Base-by-base conservation (phyloP, 2,113 vertebrate species). In the Mustela lutreola region DNA sequence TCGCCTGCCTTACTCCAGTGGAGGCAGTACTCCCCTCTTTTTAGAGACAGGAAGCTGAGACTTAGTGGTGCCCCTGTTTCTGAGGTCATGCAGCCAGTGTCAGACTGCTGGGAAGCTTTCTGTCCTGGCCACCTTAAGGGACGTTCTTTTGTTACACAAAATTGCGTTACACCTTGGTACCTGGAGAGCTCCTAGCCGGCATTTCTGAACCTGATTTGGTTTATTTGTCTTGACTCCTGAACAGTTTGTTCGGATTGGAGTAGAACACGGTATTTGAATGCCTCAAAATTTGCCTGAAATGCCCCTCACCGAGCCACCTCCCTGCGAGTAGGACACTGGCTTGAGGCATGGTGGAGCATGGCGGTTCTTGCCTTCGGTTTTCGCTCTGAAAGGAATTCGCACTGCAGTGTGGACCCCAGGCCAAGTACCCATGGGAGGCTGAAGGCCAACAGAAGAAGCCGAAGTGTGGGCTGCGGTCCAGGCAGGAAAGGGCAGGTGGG, bases 291-390 rank as follows among this genome's bases (percentile, higher is more conserved):
- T 31, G 33, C 62, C 76, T 58, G 78, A 88, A 91, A 60, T 89
- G 70, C 10, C 21, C 67, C 70, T 78, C 16, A 22, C 45, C 28
- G 87, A 95, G 97, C 83, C 42, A 94, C 4, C 53, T 94, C 60
- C 60, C 28, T 7, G 18, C 8, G 22, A 79, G 75, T 48, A 73
- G 71, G 85, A 33, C 26, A 39, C 62, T 85, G 8, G 71, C 63
- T 60, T 62, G 84, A 83, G 86, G 65, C n/a, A 21, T 33, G 21
- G 53, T 50, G 36, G 39, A 80, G 33, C 82, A 1, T 28, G 50
- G 62, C 73, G 79, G 73, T 18, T 93, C 86, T 92, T 83, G 83
- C 81, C 90, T 97, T 86, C 5, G 26, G 62, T 97, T 94, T 76
- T 31, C 24, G 1, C 85, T 93, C 33, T 28, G 82, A 96, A 78